Conservation (phyloP, 1,140 invertebrate species). For the Cryptotermes secundus region DNA sequence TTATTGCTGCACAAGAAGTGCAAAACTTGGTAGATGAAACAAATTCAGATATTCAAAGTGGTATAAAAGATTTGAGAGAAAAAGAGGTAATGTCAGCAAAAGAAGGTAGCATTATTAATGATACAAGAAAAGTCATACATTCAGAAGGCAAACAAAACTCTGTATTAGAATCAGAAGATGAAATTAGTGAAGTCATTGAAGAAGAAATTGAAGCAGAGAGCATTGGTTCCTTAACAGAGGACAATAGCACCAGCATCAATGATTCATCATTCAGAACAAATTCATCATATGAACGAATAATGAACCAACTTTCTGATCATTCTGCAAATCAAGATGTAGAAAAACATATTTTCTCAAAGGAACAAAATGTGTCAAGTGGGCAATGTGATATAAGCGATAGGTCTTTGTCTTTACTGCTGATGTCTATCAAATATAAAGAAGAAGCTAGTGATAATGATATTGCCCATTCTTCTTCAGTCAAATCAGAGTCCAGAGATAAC, state of each 20-base stretch:
- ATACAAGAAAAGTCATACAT: not conserved
- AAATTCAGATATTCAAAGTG: not conserved
- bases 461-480: not conserved
- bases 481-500: not conserved
- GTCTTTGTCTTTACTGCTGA: not conserved
- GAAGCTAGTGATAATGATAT: not conserved
- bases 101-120: not conserved
- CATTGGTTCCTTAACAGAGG: not conserved
- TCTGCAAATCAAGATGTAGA: not conserved
- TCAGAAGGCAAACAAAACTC: not conserved
- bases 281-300: not conserved
- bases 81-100: not conserved
- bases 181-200: not conserved
- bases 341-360: not conserved
- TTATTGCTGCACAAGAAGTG: not conserved
- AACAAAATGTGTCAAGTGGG: not conserved
- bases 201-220: not conserved
- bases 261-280: not conserved
- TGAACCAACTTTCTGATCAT: not conserved
- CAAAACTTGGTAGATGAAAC: not conserved
- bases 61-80: not conserved
- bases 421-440: not conserved
- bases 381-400: not conserved
- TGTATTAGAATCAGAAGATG: not conserved
- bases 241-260: not conserved